Evolutionary conservation across 2,113 vertebrate genomes (phyloP).

Genomic region (Cololabis saira): DNA sequence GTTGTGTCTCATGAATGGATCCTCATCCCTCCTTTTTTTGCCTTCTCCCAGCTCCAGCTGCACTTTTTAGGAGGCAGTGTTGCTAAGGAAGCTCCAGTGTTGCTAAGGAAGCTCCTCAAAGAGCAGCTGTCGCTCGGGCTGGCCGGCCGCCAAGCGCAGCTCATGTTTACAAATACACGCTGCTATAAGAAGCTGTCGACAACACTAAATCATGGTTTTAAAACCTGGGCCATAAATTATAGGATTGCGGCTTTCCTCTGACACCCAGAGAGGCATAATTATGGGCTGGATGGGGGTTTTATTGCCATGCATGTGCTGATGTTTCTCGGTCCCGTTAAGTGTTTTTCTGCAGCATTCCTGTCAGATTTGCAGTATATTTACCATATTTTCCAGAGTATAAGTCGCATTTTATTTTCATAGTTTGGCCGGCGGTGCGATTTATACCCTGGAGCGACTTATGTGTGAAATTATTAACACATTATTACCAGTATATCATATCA

Average conservation of each 20-base stretch:
- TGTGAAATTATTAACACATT: too few species aligned
- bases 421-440: too few species aligned
- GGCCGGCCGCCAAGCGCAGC: constrained; percentile 36
- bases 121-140: constrained; percentile 52
- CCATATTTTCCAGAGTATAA: too few species aligned
- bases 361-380: not conserved
- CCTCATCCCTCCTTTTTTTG: constrained; percentile 28
- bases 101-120: constrained; percentile 76
- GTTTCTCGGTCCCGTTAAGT: not conserved
- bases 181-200: not conserved
- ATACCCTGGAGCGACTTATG: too few species aligned
- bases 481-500: too few species aligned
- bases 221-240: too few species aligned
- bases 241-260: too few species aligned
- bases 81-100: constrained; percentile 56
- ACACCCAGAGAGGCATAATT: not conserved
- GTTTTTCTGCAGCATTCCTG: not conserved
- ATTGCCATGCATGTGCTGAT: not conserved
- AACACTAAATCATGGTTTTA: constrained; percentile 1
- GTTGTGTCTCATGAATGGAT: constrained; percentile 66
- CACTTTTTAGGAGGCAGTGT: constrained; percentile 58
- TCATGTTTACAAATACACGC: constrained; percentile 43
- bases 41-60: constrained; percentile 62
- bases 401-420: too few species aligned
- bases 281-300: not conserved